Evolutionary conservation across 2,113 vertebrate genomes (phyloP), one percentile per base, ranked within the genome.

Genomic region (Sinocyclocheilus rhinocerous): DNA sequence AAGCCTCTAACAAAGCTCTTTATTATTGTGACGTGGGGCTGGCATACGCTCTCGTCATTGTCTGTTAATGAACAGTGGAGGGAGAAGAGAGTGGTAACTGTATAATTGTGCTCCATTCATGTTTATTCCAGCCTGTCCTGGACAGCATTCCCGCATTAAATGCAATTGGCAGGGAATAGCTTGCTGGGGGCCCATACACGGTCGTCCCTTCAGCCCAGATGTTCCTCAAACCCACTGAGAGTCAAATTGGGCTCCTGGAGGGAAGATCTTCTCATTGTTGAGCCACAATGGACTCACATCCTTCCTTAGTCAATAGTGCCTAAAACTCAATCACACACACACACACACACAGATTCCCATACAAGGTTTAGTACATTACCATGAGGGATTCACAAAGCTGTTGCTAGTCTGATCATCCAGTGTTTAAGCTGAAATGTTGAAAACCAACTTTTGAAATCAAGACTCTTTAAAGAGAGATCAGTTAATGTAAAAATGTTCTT

Each of bases 221-320:
- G 94, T 95, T 94, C 94, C 93, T 92, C 87, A 92, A 86, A 73
- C 91, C 92, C 85, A 93, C 93, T 95, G 92, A 94, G 90, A 90
- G 92, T 91, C 87, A 89, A 89, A 90, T 88, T 91, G 90, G 90
- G 90, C 92, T 93, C 93, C 94, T 93, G 91, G 92, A 76, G 92
- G 88, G 90, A 87, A 83, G 76, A 93, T 94, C 93, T 94, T 93
- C 92, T 93, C 88, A 94, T 94, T 95, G 94, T 95, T 42, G 36
- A 57, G 77, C 87, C 89, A 95, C 94, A 95, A 95, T 94, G 73
- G 93, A 89, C 87, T 90, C 90, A 87, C 92, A 94, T 93, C 94
- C 92, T 88, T 88, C 76, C 42, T 42, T 6, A 24, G 65, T 63
- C 70, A 61, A 86, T 61, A 67, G 65, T 79, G 52, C 18, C 82